Evolutionary conservation across 2,113 vertebrate species (phyloP).

Genomic region (Polyodon spathula): DNA sequence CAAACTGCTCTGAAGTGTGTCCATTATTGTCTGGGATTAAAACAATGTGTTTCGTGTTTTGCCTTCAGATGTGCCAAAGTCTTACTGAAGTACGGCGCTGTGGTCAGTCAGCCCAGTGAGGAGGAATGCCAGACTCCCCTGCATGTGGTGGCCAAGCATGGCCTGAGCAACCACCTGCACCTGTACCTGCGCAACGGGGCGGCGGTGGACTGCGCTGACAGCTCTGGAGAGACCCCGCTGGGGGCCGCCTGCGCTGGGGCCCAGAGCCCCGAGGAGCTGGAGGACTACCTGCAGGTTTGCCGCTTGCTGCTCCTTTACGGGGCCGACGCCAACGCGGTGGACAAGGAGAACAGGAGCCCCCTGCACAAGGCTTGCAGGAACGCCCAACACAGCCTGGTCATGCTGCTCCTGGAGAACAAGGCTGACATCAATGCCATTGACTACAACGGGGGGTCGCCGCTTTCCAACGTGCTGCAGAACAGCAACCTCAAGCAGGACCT

Average conservation of each 20-base stretch:
- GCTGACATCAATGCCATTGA: constrained; percentile 53
- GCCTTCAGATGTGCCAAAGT: constrained; percentile 51
- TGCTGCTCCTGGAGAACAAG: constrained; percentile 40
- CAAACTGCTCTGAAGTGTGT: constrained; percentile 11
- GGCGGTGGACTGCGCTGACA: constrained; percentile 23
- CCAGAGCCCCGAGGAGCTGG: not conserved
- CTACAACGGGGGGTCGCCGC: constrained; percentile 48
- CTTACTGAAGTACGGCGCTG: constrained; percentile 49
- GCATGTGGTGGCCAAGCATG: constrained; percentile 48
- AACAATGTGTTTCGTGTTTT: constrained; percentile 1
- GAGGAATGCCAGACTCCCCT: constrained; percentile 38
- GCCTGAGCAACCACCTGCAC: constrained; percentile 41
- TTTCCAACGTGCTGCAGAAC: constrained; percentile 40
- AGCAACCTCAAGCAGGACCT: constrained; percentile 25
- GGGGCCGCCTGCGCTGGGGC: constrained; percentile 35
- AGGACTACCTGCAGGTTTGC: constrained; percentile 39
- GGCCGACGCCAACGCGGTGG: constrained; percentile 28
- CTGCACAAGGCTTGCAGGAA: constrained; percentile 56
- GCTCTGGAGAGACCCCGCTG: constrained; percentile 43
- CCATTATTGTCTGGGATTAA: not conserved
- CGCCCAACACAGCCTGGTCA: constrained; percentile 30
- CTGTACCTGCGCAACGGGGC: constrained; percentile 53
- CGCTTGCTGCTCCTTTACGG: constrained; percentile 37
- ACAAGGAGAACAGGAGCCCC: constrained; percentile 47
- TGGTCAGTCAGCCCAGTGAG: constrained; percentile 33